Conservation (phyloP, 2,888 invertebrate genomes). For the Neocrepidodera transversa region DNA sequence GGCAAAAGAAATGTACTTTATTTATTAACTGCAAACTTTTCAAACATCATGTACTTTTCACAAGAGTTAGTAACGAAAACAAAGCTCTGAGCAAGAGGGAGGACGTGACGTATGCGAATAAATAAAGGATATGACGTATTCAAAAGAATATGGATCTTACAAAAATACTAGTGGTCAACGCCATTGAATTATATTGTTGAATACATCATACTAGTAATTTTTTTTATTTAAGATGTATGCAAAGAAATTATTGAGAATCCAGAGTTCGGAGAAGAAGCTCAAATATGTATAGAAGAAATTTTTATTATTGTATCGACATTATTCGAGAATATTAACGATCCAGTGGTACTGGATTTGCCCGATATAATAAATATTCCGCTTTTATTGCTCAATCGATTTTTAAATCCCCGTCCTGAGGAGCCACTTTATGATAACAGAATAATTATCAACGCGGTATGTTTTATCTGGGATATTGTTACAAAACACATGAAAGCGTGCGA, state of each 20-base stretch:
- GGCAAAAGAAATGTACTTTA: too few relatives aligned
- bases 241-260: slow-evolving; percentile 12
- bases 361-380: slow-evolving; percentile 10
- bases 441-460: slow-evolving; percentile 57
- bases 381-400: slow-evolving; percentile 37
- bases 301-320: slow-evolving; percentile 19
- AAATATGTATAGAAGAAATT: slow-evolving; percentile 19
- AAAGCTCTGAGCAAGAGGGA: too few relatives aligned
- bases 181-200: too few relatives aligned
- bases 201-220: too few relatives aligned
- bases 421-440: slow-evolving; percentile 54
- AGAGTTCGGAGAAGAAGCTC: slow-evolving; percentile 8
- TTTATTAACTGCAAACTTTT: too few relatives aligned
- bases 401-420: slow-evolving; percentile 45
- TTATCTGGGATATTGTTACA: slow-evolving; percentile 58
- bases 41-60: too few relatives aligned
- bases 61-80: too few relatives aligned
- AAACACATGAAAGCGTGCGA: slow-evolving; percentile 45
- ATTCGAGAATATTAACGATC: not conserved
- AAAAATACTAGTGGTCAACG: too few relatives aligned
- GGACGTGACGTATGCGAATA: too few relatives aligned
- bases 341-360: not conserved
- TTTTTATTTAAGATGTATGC: slow-evolving; percentile 17
- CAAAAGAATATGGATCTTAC: too few relatives aligned
- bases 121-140: too few relatives aligned